Conservation (phyloP, 2,113 vertebrate genomes). For the Mionectes macconnelli region DNA sequence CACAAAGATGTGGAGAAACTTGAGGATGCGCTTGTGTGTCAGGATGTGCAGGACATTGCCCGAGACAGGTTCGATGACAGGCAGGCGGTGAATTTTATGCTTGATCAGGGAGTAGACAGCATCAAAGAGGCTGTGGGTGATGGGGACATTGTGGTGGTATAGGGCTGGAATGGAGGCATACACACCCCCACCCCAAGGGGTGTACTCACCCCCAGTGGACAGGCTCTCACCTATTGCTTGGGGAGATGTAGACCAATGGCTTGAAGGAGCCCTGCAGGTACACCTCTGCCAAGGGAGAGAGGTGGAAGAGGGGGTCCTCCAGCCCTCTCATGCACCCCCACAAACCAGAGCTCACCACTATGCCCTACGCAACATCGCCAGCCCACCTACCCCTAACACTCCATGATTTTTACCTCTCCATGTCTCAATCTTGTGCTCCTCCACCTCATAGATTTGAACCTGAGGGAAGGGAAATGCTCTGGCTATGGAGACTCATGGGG, state of each 20-base stretch:
- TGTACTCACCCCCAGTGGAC: neutral
- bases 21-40: conserved; percentile 95
- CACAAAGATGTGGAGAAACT: conserved; percentile 93
- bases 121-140: conserved; percentile 85
- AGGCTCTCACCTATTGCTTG: conserved; percentile 82
- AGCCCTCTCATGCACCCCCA: neutral
- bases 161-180: neutral
- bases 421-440: conserved; percentile 96
- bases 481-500: neutral
- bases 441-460: conserved; percentile 97
- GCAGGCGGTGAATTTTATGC: conserved; percentile 94
- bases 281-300: conserved; percentile 77
- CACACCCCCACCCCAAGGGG: too few species aligned
- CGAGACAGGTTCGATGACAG: conserved; percentile 89
- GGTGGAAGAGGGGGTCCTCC: neutral
- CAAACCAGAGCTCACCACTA: neutral
- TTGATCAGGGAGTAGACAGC: conserved; percentile 92
- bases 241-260: conserved; percentile 87
- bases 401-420: conserved; percentile 86
- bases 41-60: conserved; percentile 92
- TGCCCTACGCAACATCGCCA: accelerated
- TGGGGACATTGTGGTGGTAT: accelerated
- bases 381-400: neutral
- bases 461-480: conserved; percentile 46
- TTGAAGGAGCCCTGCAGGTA: conserved; percentile 86